Evolutionary conservation across 35 echinoderm and acorn worm genomes (phyloP), one percentile per base, ranked within the genome.

Genomic region (Diadema setosum): DNA sequence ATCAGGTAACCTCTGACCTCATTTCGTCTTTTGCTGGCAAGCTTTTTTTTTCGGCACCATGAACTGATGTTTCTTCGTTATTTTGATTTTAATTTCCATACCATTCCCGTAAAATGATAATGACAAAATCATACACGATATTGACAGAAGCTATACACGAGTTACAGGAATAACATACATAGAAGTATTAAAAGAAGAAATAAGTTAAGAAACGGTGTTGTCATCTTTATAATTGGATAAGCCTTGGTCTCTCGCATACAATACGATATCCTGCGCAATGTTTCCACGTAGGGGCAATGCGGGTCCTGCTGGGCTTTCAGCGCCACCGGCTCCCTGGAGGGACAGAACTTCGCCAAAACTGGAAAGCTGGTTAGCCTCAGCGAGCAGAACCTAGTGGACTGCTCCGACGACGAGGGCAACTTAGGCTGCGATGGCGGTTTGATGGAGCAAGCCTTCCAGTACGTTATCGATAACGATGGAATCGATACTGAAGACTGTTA

Each of bases 241-340:
- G 52, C 2, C 39, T 46, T 11, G 93, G 91, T 60, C 87, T 95
- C 64, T 70, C 61, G 21, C 59, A 46, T 27, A 85, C 36, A 34
- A 95, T 95, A 88, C n/a, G n/a, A 95, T 90, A 45, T 83, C 83
- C 59, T 95, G 57, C 31, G 40, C 52, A 24, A 46, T 49, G n/a
- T n/a, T 9, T 87, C 9, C 5, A 31, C 17, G 18, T 18, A 95
- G 88, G 3, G 20, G 59, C 74, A 91, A 59, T 91, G 93, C 46
- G 89, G 89, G 46, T 91, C 89, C 24, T 91, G 89, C 61, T 95
- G 89, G 89, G 87, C 92, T 5, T 95, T 95, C 89, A 95, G 93
- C 36, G 48, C 88, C 21, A 95, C 89, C 4, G 89, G 89, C 7
- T 91, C 88, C 9, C 67, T 94, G 4, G 88, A 95, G 33, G 88